These are phyloP conservation scores for Cistogaster globosa DNA, from an alignment of 2,888 invertebrate species.

Conservation along the genomic window DNA sequence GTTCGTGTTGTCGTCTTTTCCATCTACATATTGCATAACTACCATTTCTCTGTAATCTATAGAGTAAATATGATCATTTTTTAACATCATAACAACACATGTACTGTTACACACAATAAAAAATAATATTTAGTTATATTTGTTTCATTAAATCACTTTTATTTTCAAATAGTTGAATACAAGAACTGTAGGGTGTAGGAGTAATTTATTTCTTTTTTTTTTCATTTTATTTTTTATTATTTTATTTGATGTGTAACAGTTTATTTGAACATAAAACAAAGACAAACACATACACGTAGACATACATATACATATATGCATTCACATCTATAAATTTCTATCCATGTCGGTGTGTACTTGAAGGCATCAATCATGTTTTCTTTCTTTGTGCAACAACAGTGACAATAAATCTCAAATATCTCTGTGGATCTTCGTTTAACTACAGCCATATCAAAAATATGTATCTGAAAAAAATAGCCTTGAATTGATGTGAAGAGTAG, in stretches of 20 bases:
- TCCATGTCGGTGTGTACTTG: conserved; percentile 5
- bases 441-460: neutral
- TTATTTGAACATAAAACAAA: conserved; percentile 10
- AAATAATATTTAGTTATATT: neutral
- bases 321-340: neutral
- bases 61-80: too few species aligned
- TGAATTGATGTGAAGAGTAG: conserved; percentile 37
- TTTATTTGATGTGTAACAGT: neutral
- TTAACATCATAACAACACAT: too few species aligned
- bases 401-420: conserved; percentile 49
- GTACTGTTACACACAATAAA: too few species aligned
- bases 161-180: too few species aligned
- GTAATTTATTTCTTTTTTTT: neutral
- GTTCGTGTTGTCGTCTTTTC: too few species aligned
- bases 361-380: conserved; percentile 55
- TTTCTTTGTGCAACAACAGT: conserved; percentile 26
- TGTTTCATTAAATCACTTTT: neutral
- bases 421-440: conserved; percentile 7
- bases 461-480: conserved; percentile 11
- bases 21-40: too few species aligned
- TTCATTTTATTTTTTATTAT: neutral
- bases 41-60: too few species aligned
- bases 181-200: neutral
- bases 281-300: neutral
- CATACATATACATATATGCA: neutral